A percentile compares a stretch with the other conserved stretches of the same genome.
Conservation (phyloP, 2,888 invertebrate species). For the Bhutanitis thaidina region DNA sequence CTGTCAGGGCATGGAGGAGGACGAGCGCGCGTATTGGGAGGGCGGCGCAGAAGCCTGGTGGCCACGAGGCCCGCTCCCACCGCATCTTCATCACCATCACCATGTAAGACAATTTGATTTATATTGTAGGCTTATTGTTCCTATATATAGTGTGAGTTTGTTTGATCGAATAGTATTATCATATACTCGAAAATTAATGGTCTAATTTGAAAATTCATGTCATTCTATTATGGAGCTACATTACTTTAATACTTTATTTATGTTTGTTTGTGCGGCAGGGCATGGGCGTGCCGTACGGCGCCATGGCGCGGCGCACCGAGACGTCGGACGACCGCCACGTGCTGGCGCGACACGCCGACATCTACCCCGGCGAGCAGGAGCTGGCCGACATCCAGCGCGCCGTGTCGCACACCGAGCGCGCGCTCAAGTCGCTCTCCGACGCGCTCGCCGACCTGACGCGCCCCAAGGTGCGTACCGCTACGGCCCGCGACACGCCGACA, state of each 20-base stretch:
- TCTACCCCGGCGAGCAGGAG: conserved; percentile 96
- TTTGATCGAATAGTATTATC: too few species aligned
- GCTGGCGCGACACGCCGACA: conserved; percentile 93
- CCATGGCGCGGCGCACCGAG: conserved; percentile 88
- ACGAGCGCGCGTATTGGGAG: conserved; percentile 93
- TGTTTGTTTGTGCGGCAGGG: too few species aligned
- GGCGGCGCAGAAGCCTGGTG: conserved; percentile 84
- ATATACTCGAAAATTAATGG: too few species aligned
- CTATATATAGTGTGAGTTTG: too few species aligned
- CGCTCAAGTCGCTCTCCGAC: conserved; percentile 96
- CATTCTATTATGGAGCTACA: too few species aligned
- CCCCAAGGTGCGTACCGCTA: conserved; percentile 44
- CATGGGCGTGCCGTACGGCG: conserved; percentile 49
- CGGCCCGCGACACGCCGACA: not conserved
- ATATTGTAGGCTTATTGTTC: too few species aligned
- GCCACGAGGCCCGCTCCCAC: conserved; percentile 68
- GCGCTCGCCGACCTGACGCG: conserved; percentile 83
- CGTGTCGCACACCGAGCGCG: conserved; percentile 95
- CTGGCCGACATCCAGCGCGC: conserved; percentile 93
- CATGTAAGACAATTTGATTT: too few species aligned
- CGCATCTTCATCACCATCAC: conserved; percentile 58
- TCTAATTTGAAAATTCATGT: too few species aligned
- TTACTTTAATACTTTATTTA: too few species aligned
- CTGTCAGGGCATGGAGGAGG: conserved; percentile 83
- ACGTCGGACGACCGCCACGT: conserved; percentile 98